Evolutionary conservation across 2,113 vertebrate genomes (phyloP).

Genomic region (Puffinus mauretanicus): DNA sequence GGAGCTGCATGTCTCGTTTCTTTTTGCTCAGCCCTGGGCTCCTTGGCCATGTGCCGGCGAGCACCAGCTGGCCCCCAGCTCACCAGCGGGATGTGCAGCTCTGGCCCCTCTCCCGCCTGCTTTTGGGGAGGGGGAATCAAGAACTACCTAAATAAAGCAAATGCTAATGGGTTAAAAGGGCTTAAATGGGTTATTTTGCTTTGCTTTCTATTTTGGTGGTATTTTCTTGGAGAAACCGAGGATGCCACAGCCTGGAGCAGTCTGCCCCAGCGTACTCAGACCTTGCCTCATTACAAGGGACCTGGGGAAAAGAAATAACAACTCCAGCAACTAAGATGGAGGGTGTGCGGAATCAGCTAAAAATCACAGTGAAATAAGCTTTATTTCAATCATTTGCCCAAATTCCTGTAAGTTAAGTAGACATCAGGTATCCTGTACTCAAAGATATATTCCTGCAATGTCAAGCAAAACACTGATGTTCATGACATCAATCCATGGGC

Average conservation of each 20-base stretch:
- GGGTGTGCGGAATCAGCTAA: neutral
- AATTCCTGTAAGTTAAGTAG: neutral
- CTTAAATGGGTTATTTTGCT: neutral
- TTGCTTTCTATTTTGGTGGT: neutral
- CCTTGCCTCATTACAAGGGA: neutral
- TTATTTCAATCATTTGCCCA: neutral
- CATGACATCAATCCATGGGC: neutral
- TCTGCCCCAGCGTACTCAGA: neutral
- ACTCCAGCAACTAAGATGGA: neutral
- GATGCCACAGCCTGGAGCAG: neutral
- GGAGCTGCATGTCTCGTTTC: neutral
- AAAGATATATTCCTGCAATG: neutral
- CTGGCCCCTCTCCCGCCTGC: neutral
- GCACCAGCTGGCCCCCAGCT: neutral
- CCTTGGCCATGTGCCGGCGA: accelerated
- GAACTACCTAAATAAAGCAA: neutral
- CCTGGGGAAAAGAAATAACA: neutral
- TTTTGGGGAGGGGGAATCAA: neutral
- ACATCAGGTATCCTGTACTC: neutral
- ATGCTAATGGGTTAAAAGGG: neutral
- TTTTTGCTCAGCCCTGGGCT: neutral
- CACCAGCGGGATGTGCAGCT: accelerated
- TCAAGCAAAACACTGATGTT: neutral
- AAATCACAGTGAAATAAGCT: neutral
- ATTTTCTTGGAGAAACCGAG: neutral